Base-by-base conservation (phyloP, 2,113 vertebrate species). In the Myrmophylax atrothorax region DNA sequence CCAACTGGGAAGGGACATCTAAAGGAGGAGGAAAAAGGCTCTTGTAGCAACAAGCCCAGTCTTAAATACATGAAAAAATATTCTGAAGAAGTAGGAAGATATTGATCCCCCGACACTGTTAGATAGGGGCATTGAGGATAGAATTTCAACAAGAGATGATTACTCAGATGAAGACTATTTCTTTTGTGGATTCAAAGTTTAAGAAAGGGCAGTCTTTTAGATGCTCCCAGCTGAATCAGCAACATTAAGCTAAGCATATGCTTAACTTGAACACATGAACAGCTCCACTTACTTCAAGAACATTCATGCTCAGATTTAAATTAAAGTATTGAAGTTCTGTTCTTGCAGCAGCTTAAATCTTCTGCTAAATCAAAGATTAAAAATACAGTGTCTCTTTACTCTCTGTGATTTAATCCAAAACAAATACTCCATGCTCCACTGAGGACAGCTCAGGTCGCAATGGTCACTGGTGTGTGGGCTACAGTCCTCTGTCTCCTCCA, bases 1-100 rank as follows among this genome's bases (percentile, higher is more conserved):
- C 89, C 90, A 92, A 18, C 10, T 95, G 92, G 59, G 74, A 91
- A 84, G 83, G 58, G 72, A 88, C 52, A 82, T 93, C 74, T 87
- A 81, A 92, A 93, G 76, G 25, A 86, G 79, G 23, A 90, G 14
- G 83, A n/a, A 94, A 73, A 90, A 87, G 64, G 53, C 49, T 83
- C 70, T 56, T 78, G 79, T 72, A 86, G 77, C 35, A 82, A 44
- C 53, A 79, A 78, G 49, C 22, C 0, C 24, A 72, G 20, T 42
- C 53, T 69, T 35, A 81, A 74, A 69, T 55, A 80, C 12, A 60
- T 35, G 16, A 78, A 73, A 88, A 78, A 93, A 72, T 68, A 92
- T 59, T 82, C 49, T 58, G 74, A 80, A 95, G 73, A 91, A 90
- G 87, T 10, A 56, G 56, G 35, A 74, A 88, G 40, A 38, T 94